Evolutionary conservation across 2,888 invertebrate genomes (phyloP), one percentile per base, ranked within the genome.

Genomic region (Eudemis profundana): DNA sequence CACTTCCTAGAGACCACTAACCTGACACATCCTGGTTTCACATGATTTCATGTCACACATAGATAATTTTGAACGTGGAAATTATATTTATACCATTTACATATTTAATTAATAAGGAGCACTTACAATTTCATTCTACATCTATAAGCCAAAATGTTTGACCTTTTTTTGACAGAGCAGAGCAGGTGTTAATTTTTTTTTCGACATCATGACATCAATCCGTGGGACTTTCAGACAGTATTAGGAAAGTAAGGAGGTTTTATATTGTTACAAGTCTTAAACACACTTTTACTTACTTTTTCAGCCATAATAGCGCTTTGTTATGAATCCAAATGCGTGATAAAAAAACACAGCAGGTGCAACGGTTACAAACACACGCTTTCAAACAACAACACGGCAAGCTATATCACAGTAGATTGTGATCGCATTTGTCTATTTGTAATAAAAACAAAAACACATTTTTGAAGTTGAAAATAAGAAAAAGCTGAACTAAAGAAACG

Each of bases 301-400:
- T 84, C 84, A 49, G 80, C 78, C 86, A 86, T 86, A 64, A 61
- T 81, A 70, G 68, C 19, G 70, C 61, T 68, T 72, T 56, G 60
- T 47, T 59, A 44, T 63, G 36, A 49, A 44, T 53, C 36, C n/a
- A 7, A 56, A 54, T 49, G 53, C 23, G 40, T 68, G 53, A 61
- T 60, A 51, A 57, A 67, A 61, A 62, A 69, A 68, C 61, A 67
- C 65, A 70, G 75, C 74, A 70, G 70, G 57, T 72, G 73, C 70
- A 64, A 65, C 50, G n/a, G 21, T 57, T 38, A 27, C 17, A 40
- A 21, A 17, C 33, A 44, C 23, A 19, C 57, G 38, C 50, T 51
- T 59, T 44, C 17, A 46, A 51, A 51, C 12, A 38, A n/a, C 44
- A 38, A 12, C 33, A 57, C 56, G 14, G 50, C 17, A 23, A 17